A percentile compares a stretch with the other conserved stretches of the same genome.
These are phyloP conservation scores for Drepanosiphum platanoidis DNA, from an alignment of 2,888 invertebrate genomes.

Conservation along the genomic window DNA sequence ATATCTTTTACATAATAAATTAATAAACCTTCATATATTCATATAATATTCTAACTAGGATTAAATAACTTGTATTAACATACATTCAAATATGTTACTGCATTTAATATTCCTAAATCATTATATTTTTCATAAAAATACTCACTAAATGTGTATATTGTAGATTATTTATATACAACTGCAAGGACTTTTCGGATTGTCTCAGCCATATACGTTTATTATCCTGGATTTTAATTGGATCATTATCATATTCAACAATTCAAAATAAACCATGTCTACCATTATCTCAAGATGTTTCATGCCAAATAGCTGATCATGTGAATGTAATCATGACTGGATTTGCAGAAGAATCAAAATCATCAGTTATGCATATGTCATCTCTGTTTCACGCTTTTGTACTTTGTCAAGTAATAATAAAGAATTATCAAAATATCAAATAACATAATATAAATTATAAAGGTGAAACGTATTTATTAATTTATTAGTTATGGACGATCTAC, in stretches of 20 bases:
- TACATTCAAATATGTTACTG: background rate
- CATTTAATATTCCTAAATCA: background rate
- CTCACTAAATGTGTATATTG: background rate
- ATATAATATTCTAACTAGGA: background rate
- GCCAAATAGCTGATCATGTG: slow-evolving; percentile 96
- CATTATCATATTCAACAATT: slow-evolving; percentile 87
- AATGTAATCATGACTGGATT: slow-evolving; percentile 97
- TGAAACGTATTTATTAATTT: slow-evolving; percentile 62
- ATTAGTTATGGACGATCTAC: slow-evolving; percentile 94
- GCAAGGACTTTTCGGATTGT: slow-evolving; percentile 94
- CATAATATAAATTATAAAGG: background rate
- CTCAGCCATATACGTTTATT: slow-evolving; percentile 92
- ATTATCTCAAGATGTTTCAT: slow-evolving; percentile 94
- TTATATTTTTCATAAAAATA: background rate
- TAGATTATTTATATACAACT: slow-evolving; percentile 70
- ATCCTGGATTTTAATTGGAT: slow-evolving; percentile 95
- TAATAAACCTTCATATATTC: no score
- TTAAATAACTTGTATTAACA: background rate
- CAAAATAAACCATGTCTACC: slow-evolving; percentile 75
- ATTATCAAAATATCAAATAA: background rate
- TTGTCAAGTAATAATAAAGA: slow-evolving; percentile 77
- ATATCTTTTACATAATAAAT: background rate
- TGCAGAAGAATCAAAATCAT: slow-evolving; percentile 89
- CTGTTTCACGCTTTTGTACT: slow-evolving; percentile 96
- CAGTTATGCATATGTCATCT: slow-evolving; percentile 93